phyloP scores from a whole-genome alignment of 2,888 invertebrate species.

The Dolichomitus sp. region DNA sequence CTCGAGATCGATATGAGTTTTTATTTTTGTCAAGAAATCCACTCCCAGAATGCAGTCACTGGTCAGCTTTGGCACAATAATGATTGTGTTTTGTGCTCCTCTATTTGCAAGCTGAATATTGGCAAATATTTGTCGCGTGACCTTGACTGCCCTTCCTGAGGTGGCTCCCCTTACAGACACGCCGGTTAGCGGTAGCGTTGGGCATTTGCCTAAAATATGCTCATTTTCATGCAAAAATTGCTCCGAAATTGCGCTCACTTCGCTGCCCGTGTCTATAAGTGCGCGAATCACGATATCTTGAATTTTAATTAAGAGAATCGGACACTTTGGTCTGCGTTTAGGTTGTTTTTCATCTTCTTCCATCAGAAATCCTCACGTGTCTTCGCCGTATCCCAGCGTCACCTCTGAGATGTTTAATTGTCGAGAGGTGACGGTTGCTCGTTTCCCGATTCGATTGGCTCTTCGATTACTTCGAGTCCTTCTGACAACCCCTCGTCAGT shows the following conservation, averaged over 20 bases:
- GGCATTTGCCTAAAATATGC: slow-evolving; percentile 1
- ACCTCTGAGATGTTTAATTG: no score
- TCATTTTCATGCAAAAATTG: background rate
- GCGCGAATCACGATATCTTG: background rate
- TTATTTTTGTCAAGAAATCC: background rate
- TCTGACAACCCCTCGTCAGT: no score
- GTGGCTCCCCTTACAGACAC: slow-evolving; percentile 16
- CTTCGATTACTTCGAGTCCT: no score
- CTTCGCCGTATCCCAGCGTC: no score
- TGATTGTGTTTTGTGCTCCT: background rate
- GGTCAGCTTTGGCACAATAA: slow-evolving; percentile 12
- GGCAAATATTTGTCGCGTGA: slow-evolving; percentile 10
- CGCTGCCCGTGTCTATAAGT: background rate
- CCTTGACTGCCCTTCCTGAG: background rate
- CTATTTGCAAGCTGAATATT: background rate
- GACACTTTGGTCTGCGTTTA: background rate
- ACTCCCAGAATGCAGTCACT: slow-evolving; percentile 8
- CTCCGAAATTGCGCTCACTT: background rate
- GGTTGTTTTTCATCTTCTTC: no score
- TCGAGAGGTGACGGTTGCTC: no score
- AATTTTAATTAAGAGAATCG: background rate
- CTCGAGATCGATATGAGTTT: background rate
- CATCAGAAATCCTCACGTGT: no score
- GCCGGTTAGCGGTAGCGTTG: background rate
- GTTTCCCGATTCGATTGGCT: no score